These are phyloP conservation scores for Crotalus helleri DNA, from an alignment of 2,113 vertebrate genomes.

Conservation along the genomic window DNA sequence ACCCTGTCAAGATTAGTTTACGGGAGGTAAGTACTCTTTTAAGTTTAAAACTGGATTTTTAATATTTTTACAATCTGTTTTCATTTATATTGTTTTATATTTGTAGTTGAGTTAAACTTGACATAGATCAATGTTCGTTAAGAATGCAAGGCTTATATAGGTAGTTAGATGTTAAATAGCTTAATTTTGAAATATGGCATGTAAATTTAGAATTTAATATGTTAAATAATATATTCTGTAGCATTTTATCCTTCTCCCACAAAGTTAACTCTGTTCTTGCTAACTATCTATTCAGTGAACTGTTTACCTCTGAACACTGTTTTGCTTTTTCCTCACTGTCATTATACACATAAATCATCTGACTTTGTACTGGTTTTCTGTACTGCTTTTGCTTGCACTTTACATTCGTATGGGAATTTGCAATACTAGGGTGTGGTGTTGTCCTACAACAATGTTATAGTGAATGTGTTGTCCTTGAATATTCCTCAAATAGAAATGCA, in stretches of 20 bases:
- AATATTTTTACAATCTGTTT: neutral
- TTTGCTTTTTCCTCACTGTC: neutral
- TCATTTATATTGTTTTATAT: neutral
- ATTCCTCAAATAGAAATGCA: neutral
- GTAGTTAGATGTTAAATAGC: neutral
- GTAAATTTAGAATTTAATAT: neutral
- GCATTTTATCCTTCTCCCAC: neutral
- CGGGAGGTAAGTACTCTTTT: slow-evolving; percentile 82
- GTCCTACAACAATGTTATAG: neutral
- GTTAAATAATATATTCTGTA: neutral
- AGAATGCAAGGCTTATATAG: neutral
- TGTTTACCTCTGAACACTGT: no score
- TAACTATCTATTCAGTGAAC: neutral
- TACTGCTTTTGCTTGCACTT: neutral
- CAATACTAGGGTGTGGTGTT: neutral
- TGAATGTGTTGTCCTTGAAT: neutral
- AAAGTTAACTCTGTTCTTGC: neutral
- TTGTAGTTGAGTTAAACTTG: neutral
- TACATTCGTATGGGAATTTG: neutral
- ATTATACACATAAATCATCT: neutral
- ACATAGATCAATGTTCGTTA: neutral
- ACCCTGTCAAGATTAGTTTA: slow-evolving; percentile 88
- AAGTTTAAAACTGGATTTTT: neutral
- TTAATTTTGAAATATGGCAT: neutral
- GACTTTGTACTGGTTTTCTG: neutral